Conservation (phyloP, 2,113 vertebrate genomes). For the Triplophysa rosa region DNA sequence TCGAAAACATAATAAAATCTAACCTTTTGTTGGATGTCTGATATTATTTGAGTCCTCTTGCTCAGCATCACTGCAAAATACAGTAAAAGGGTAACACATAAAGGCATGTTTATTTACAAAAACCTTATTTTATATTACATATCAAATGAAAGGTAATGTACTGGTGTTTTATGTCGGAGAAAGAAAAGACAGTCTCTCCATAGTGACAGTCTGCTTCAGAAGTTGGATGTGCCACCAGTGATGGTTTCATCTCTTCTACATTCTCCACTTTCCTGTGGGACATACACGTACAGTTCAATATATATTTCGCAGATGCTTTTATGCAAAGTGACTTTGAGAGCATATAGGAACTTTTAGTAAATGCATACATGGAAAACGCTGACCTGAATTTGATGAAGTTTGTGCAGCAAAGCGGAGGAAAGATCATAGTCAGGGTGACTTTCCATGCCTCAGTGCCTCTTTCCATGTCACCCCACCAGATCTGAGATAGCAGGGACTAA, state of each 20-base stretch:
- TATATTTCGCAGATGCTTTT: background rate
- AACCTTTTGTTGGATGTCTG: conserved; percentile 43
- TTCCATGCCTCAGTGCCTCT: conserved; percentile 81
- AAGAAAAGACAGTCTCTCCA: conserved; percentile 72
- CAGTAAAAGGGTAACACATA: background rate
- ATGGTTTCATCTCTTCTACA: conserved; percentile 28
- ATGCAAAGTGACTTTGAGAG: background rate
- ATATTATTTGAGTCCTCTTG: conserved; percentile 28
- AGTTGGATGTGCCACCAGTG: conserved; percentile 22
- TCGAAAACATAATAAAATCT: background rate
- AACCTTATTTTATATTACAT: background rate
- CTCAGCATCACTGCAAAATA: conserved; percentile 45
- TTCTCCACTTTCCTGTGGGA: conserved; percentile 56
- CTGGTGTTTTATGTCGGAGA: conserved; percentile 70
- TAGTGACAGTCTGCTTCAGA: conserved; percentile 67
- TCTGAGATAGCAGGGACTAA: conserved; percentile 84
- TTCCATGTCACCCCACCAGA: conserved; percentile 92
- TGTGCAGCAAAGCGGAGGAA: conserved; percentile 82
- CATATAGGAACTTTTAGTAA: background rate
- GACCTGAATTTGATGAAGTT: conserved; percentile 81
- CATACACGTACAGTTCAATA: background rate
- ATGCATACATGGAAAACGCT: background rate
- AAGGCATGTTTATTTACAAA: background rate
- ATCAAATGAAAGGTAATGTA: conserved; percentile 44
- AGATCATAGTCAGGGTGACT: conserved; percentile 79